Evolutionary conservation across 2,888 invertebrate genomes (phyloP), one percentile per base, ranked within the genome.

Genomic region (Pseudoips prasinana): DNA sequence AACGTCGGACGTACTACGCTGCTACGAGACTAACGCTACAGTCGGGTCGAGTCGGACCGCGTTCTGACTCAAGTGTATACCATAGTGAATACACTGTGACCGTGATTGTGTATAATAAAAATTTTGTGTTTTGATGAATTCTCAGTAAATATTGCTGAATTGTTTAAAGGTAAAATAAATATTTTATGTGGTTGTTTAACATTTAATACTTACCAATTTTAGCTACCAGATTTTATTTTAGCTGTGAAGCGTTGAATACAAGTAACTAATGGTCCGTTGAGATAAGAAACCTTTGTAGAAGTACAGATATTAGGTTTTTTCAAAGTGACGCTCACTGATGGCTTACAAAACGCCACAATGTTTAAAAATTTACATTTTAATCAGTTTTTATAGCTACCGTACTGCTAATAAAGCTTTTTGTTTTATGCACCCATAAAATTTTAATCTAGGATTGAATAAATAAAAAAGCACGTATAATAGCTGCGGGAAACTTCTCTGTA

Each of bases 201-300:
- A 58, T 48, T 49, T 52, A 60, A 46, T 36, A 58, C 49, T 49
- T 52, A 60, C 48, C 42, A 53, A 43, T 58, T 56, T 53, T 56
- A 59, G 62, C 5, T 62, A 51, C 40, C 51, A 64, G 61, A 64
- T 68, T 66, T 75, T 70, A 63, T 71, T 79, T 77, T 63, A 69
- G 74, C 68, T 58, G 54, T 50, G 51, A 52, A 62, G 61, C 62
- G 63, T 62, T 64, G 59, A 60, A 71, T 64, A 64, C 69, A 68
- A 62, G 63, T 65, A 70, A 68, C 65, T 74, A 80, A 83, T 79
- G 76, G 78, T 67, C 73, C 71, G 75, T 80, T 75, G 73, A 79
- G 83, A 82, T 81, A 81, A 73, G 66, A 63, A 64, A 68, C 68
- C 53, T 63, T 58, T 56, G 53, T 28, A 52, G 43, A 56, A 60